phyloP scores from a whole-genome alignment of 2,888 invertebrate genomes.

The Philereme vetulata region DNA sequence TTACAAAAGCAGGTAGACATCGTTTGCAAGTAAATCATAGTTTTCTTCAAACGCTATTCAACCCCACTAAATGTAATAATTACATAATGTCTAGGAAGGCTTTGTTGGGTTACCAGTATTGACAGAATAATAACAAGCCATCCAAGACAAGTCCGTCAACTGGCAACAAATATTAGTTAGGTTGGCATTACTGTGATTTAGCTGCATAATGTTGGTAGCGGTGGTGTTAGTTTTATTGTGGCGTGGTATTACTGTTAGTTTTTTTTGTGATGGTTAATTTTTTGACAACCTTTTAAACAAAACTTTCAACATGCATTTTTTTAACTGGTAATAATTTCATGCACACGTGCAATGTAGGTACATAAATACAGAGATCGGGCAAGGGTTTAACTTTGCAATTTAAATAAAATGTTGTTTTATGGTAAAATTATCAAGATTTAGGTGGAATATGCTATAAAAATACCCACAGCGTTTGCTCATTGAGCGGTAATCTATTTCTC shows the following conservation, averaged over 20 bases:
- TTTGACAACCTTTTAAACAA: not conserved
- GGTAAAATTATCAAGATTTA: too few species aligned
- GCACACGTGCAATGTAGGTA: slow-evolving; percentile 12
- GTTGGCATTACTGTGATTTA: slow-evolving; percentile 17
- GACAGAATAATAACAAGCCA: not conserved
- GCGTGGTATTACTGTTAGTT: slow-evolving; percentile 7
- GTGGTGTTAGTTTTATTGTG: slow-evolving; percentile 12
- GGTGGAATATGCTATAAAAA: too few species aligned
- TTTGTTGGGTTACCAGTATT: not conserved
- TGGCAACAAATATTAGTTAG: slow-evolving; percentile 1
- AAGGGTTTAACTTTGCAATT: too few species aligned
- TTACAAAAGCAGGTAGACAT: too few species aligned
- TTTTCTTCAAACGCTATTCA: too few species aligned
- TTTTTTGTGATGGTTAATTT: not conserved
- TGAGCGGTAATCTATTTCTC: too few species aligned
- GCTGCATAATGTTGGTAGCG: slow-evolving; percentile 2
- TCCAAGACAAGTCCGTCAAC: not conserved
- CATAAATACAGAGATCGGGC: not conserved
- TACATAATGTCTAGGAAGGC: too few species aligned
- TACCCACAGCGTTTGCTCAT: too few species aligned
- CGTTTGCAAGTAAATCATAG: too few species aligned
- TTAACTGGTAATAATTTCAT: not conserved
- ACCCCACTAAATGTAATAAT: too few species aligned
- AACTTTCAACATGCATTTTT: too few species aligned
- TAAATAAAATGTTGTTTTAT: too few species aligned